These are phyloP conservation scores for Mycalesis mineus DNA, from an alignment of 2,888 invertebrate species.

Conservation along the genomic window DNA sequence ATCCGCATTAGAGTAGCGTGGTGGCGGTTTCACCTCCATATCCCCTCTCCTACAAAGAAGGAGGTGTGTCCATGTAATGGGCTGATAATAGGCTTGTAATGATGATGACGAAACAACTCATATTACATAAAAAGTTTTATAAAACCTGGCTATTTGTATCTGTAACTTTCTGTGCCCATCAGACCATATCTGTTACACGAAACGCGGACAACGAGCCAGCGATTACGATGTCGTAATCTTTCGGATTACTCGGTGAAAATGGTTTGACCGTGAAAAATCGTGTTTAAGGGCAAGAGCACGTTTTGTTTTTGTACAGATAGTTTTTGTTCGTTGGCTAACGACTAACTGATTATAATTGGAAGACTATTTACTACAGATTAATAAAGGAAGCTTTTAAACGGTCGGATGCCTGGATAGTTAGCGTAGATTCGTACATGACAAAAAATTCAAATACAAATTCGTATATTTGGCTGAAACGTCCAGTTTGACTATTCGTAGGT, in stretches of 20 bases:
- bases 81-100: too few relatives aligned
- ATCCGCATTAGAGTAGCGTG: too few relatives aligned
- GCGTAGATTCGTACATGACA: too few relatives aligned
- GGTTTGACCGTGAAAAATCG: conserved; percentile 58
- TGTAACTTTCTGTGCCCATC: conserved; percentile 33
- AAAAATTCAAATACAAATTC: too few relatives aligned
- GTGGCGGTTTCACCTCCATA: too few relatives aligned
- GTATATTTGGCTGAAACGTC: too few relatives aligned
- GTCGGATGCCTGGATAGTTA: neutral
- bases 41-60: too few relatives aligned
- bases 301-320: conserved; percentile 21
- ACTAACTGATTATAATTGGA: neutral
- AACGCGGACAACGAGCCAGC: conserved; percentile 39
- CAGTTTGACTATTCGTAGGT: too few relatives aligned
- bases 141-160: too few relatives aligned
- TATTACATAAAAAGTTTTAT: too few relatives aligned
- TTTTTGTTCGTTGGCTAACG: conserved; percentile 13
- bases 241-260: conserved; percentile 46
- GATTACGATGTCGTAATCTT: conserved; percentile 45
- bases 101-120: too few relatives aligned
- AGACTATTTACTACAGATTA: conserved; percentile 2
- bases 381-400: neutral
- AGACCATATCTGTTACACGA: conserved; percentile 56
- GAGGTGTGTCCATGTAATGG: too few relatives aligned
- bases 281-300: conserved; percentile 35